phyloP scores from a whole-genome alignment of 2,797 vertebrate genomes.

The Hydrolagus colliei region DNA sequence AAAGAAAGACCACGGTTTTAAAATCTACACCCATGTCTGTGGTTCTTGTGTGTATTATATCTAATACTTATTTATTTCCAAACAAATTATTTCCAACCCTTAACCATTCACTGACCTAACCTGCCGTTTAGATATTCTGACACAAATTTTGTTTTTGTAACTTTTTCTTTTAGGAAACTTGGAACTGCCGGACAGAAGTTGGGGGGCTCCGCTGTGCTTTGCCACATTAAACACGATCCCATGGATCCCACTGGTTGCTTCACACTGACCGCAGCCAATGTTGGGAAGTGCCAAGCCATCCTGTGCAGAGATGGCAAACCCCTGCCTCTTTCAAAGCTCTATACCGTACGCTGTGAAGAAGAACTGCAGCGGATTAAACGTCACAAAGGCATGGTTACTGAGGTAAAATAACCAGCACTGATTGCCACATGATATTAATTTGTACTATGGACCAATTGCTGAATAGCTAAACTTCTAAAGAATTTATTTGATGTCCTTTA shows the following conservation, averaged over 20 bases:
- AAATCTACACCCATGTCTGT: not conserved
- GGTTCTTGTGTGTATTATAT: not conserved
- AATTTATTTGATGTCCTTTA: not conserved
- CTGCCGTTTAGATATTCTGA: not conserved
- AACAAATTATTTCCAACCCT: not conserved
- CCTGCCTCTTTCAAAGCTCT: constrained; percentile 76
- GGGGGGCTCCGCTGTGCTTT: constrained; percentile 88
- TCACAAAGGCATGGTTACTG: constrained; percentile 88
- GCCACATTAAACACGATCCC: constrained; percentile 89
- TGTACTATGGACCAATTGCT: not conserved
- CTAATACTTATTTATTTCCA: not conserved
- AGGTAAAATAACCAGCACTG: constrained; percentile 58
- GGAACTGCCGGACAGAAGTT: constrained; percentile 94
- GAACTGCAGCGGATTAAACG: constrained; percentile 79
- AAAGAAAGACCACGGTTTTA: not conserved
- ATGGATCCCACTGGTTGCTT: constrained; percentile 82
- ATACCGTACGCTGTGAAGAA: constrained; percentile 76
- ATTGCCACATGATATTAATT: not conserved
- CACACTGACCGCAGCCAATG: constrained; percentile 81
- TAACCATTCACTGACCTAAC: not conserved
- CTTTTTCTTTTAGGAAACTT: constrained; percentile 69
- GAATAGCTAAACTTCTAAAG: not conserved
- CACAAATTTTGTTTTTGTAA: not conserved
- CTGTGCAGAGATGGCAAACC: constrained; percentile 85
- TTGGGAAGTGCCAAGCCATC: constrained; percentile 84